phyloP scores from a whole-genome alignment of 2,113 vertebrate genomes.

The Urocynchramus pylzowi region DNA sequence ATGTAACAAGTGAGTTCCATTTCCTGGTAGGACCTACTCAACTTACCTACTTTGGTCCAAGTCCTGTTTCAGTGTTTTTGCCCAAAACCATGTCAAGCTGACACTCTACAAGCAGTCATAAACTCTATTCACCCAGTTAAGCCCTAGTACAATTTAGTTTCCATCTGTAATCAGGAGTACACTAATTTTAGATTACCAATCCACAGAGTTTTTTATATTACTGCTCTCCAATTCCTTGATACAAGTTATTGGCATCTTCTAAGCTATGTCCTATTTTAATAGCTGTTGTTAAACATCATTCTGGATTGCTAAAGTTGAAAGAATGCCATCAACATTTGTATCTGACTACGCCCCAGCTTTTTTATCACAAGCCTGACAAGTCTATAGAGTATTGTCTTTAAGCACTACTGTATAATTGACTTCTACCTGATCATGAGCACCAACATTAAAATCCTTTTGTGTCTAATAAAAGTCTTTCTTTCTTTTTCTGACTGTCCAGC shows the following conservation, averaged over 20 bases:
- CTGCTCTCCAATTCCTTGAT: not conserved
- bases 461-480: not conserved
- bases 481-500: not conserved
- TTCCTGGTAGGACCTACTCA: not conserved
- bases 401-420: not conserved
- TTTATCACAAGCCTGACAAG: not conserved
- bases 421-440: not conserved
- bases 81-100: not conserved
- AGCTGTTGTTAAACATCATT: not conserved
- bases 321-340: not conserved
- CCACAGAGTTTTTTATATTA: not conserved
- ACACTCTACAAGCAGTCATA: not conserved
- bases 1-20: not conserved
- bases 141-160: not conserved
- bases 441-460: not conserved
- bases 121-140: not conserved
- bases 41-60: not conserved
- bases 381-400: not conserved
- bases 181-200: not conserved
- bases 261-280: not conserved
- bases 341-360: not conserved
- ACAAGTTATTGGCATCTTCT: not conserved
- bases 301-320: not conserved
- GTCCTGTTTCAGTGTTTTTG: not conserved
- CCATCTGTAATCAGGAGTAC: not conserved